Evolutionary conservation across 2,797 vertebrate genomes (phyloP).

Genomic region (Phoxinus dragarum): DNA sequence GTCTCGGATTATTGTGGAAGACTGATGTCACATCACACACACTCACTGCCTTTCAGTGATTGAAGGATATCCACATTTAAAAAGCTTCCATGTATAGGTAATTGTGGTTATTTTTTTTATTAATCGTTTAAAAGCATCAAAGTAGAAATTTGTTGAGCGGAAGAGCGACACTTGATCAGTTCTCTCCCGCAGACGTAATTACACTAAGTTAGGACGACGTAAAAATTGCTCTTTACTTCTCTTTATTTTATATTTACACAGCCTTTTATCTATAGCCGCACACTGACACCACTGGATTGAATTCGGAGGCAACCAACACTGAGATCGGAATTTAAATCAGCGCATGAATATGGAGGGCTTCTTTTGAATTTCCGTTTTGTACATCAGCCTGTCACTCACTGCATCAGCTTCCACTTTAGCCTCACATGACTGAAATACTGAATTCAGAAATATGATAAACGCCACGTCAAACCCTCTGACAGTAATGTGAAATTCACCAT

Average conservation of each 20-base stretch:
- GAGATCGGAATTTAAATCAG: constrained; percentile 83
- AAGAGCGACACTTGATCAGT: constrained; percentile 16
- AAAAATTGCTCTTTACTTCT: constrained; percentile 12
- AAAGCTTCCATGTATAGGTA: not conserved
- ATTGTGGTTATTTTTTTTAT: not conserved
- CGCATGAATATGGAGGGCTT: constrained; percentile 84
- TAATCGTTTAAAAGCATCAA: constrained; percentile 15
- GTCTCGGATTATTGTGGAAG: not conserved
- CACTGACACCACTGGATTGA: constrained; percentile 43
- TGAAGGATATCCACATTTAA: not conserved
- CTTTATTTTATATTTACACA: constrained; percentile 46
- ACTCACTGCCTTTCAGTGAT: not conserved
- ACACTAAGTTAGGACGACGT: not conserved
- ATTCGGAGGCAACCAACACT: constrained; percentile 71
- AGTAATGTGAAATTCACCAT: constrained; percentile 79
- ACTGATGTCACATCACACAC: not conserved
- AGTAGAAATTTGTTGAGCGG: not conserved
- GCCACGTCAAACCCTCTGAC: constrained; percentile 75
- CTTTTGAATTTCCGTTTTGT: constrained; percentile 81
- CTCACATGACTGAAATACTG: constrained; percentile 80
- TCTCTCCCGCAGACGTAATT: constrained; percentile 14
- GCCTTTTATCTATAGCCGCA: constrained; percentile 46
- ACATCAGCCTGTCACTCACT: constrained; percentile 84
- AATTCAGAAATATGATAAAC: constrained; percentile 83
- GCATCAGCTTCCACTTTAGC: constrained; percentile 80